phyloP scores from a whole-genome alignment of 2,797 vertebrate species.

The Pipistrellus kuhlii region DNA sequence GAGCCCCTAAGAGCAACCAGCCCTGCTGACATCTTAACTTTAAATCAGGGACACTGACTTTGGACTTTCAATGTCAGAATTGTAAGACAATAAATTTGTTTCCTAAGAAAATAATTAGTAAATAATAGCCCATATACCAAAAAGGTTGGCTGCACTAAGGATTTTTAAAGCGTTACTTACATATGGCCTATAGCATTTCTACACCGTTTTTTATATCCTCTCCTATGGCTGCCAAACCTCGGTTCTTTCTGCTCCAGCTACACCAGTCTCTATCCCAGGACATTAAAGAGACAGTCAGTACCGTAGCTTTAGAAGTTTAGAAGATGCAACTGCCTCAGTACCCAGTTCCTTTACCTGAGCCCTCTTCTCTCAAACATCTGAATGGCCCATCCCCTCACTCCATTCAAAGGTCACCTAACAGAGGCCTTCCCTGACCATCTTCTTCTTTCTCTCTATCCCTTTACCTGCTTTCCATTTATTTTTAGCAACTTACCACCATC shows the following conservation, averaged over 20 bases:
- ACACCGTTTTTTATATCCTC: neutral
- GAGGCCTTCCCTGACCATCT: neutral
- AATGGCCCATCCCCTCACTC: neutral
- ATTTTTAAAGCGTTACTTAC: neutral
- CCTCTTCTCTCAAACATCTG: neutral
- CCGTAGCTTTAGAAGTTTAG: neutral
- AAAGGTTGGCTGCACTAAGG: neutral
- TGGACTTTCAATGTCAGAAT: neutral
- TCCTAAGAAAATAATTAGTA: neutral
- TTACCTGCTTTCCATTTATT: conserved; percentile 1
- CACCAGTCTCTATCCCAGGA: neutral
- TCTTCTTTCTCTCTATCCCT: neutral
- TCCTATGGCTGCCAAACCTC: neutral
- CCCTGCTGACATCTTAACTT: neutral
- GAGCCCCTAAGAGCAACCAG: neutral
- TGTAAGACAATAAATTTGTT: neutral
- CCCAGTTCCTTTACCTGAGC: conserved; percentile 1
- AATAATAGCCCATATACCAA: neutral
- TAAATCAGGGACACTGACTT: neutral
- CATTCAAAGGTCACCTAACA: neutral
- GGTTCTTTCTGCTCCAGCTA: neutral
- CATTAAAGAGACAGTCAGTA: neutral
- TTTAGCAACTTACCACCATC: neutral
- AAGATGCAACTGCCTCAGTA: neutral
- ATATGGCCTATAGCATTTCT: neutral